Conservation (phyloP, 2,888 invertebrate genomes). For the Diloba caeruleocephala region DNA sequence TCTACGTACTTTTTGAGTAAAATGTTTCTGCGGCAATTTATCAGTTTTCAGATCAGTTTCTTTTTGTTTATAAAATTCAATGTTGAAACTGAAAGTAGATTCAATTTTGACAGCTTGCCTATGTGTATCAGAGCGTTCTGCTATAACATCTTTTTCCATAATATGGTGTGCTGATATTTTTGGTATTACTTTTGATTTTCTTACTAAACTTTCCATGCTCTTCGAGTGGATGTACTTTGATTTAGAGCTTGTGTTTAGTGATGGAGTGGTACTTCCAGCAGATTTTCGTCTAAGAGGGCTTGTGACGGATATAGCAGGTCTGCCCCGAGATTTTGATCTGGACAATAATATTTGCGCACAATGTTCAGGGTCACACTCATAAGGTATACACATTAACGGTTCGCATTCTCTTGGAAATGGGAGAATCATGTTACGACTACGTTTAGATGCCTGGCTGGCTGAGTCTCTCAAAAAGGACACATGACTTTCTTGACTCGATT, state of each 20-base stretch:
- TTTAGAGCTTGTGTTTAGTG: slow-evolving; percentile 22
- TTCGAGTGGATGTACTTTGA: slow-evolving; percentile 29
- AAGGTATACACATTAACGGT: slow-evolving; percentile 55
- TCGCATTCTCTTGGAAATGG: slow-evolving; percentile 47
- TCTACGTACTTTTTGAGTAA: slow-evolving; percentile 9
- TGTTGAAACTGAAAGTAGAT: slow-evolving; percentile 59
- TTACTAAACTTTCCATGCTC: slow-evolving; percentile 16
- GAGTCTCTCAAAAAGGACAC: slow-evolving; percentile 16
- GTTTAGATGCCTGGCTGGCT: slow-evolving; percentile 10
- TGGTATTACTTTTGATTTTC: slow-evolving; percentile 1
- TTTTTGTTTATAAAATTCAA: slow-evolving; percentile 57
- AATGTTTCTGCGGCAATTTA: slow-evolving; percentile 3
- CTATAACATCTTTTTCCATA: background rate
- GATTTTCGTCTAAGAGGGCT: slow-evolving; percentile 31
- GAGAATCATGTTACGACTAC: slow-evolving; percentile 21
- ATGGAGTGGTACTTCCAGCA: slow-evolving; percentile 18
- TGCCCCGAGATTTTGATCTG: slow-evolving; percentile 23
- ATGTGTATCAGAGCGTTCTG: slow-evolving; percentile 5
- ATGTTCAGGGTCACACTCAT: slow-evolving; percentile 52
- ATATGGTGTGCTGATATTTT: slow-evolving; percentile 1
- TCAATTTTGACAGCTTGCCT: slow-evolving; percentile 45
- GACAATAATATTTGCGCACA: slow-evolving; percentile 37
- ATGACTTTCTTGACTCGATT: slow-evolving; percentile 9
- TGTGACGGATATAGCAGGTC: background rate
- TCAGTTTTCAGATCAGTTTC: slow-evolving; percentile 4